A percentile compares a stretch with the other conserved stretches of the same genome.
Conservation (phyloP, 2,113 vertebrate genomes). For the Ctenodactylus gundi region DNA sequence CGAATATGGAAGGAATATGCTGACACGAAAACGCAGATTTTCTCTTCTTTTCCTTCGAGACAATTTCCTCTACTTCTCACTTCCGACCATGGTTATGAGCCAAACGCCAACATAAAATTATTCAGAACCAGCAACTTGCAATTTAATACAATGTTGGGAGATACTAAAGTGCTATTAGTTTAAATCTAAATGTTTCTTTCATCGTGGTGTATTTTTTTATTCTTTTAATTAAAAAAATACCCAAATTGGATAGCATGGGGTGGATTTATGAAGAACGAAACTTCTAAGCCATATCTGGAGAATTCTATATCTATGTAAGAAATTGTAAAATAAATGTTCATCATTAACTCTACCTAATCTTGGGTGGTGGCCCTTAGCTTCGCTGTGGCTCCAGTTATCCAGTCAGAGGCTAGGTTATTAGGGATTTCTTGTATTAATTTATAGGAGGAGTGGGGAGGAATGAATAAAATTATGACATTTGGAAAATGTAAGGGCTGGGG, state of each 20-base stretch:
- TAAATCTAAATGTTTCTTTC: background rate
- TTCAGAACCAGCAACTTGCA: background rate
- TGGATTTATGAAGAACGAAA: background rate
- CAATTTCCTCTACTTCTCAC: background rate
- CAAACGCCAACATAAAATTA: background rate
- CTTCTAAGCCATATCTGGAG: background rate
- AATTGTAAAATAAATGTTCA: background rate
- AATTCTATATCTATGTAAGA: background rate
- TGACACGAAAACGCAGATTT: constrained; percentile 24
- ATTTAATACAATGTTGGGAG: background rate
- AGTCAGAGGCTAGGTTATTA: background rate
- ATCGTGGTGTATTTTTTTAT: background rate
- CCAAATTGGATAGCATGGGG: background rate
- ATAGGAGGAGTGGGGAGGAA: background rate
- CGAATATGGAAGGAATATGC: background rate
- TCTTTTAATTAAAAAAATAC: background rate
- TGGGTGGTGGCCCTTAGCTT: background rate
- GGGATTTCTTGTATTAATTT: background rate
- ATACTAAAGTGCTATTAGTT: background rate
- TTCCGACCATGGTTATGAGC: background rate
- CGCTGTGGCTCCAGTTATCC: background rate
- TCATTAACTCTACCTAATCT: background rate
- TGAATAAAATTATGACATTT: background rate
- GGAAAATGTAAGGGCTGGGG: background rate
- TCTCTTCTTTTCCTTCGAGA: background rate